phyloP scores from a whole-genome alignment of 2,113 vertebrate genomes.

The Atlantisia rogersi region DNA sequence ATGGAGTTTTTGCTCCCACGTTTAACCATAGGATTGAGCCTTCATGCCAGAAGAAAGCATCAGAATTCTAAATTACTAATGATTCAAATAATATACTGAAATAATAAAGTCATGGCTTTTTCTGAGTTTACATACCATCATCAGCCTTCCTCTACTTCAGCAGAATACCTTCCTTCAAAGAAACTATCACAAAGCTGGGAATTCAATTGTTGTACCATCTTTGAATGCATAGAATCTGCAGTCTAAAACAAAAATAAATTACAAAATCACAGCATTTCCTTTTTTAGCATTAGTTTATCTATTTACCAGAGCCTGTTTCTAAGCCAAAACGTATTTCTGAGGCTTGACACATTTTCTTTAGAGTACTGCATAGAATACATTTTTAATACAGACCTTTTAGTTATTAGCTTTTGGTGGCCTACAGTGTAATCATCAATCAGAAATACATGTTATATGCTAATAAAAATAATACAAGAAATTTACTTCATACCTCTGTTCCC shows the following conservation, averaged over 20 bases:
- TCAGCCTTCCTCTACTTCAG: neutral
- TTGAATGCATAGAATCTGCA: neutral
- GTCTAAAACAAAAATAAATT: neutral
- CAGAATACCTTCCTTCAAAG: neutral
- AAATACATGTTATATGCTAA: neutral
- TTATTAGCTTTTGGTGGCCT: neutral
- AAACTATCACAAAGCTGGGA: neutral
- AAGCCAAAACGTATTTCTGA: neutral
- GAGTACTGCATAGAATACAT: neutral
- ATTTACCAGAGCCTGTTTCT: neutral
- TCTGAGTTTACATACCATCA: neutral
- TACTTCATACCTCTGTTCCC: neutral
- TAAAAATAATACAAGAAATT: neutral
- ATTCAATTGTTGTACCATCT: accelerated
- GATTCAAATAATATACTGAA: neutral
- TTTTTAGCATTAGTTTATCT: neutral
- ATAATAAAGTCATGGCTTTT: neutral
- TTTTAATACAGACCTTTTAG: neutral
- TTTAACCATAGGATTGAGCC: neutral
- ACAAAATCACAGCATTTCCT: neutral
- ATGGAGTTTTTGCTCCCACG: accelerated
- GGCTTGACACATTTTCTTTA: neutral
- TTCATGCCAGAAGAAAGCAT: accelerated
- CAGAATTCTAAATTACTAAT: neutral
- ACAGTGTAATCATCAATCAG: neutral